Evolutionary conservation across 2,888 invertebrate species (phyloP), one percentile per base, ranked within the genome.

Genomic region (Teinopalpus imperialis): DNA sequence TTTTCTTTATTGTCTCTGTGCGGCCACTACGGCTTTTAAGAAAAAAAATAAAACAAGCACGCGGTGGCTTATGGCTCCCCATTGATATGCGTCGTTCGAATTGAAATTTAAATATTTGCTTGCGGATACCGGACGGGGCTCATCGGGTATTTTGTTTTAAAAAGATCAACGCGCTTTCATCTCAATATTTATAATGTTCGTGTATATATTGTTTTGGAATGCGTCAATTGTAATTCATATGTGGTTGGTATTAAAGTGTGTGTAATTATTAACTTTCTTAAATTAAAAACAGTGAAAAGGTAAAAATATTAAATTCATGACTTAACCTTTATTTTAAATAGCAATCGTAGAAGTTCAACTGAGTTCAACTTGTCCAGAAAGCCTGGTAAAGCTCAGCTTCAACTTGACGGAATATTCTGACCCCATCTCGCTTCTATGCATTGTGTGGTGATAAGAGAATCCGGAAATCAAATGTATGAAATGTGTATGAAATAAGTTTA

Each of bases 101-200:
- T 85, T 83, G 85, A 87, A 87, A 88, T 87, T 88, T 87, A 87
- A 88, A 88, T 88, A 88, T 87, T 85, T 88, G 81, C 83, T 80
- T 68, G 74, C 71, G 69, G 69, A 74, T 79, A 78, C 77, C 75
- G 78, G 76, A 79, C 74, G 78, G 74, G 72, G 73, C 78, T 72
- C 81, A 80, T 81, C 76, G 74, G 63, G 71, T 73, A 75, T 83
- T 83, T 77, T 73, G 70, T 77, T 81, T 74, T 72, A 66, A 71
- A 72, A 56, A 53, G 53, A 75, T 77, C 71, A 67, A 66, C 69
- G 68, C 76, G 78, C 79, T 83, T 73, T 75, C 74, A 81, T 81
- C 80, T 80, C 74, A 74, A 78, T 79, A 80, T 81, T 81, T 82
- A 70, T 81, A 82, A 74, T 78, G 75, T 81, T 81, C 70, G 61